Evolutionary conservation across 92 coral and sea anemone genomes (phyloP), one percentile per base, ranked within the genome.

Genomic region (Epizoanthus stellaris): DNA sequence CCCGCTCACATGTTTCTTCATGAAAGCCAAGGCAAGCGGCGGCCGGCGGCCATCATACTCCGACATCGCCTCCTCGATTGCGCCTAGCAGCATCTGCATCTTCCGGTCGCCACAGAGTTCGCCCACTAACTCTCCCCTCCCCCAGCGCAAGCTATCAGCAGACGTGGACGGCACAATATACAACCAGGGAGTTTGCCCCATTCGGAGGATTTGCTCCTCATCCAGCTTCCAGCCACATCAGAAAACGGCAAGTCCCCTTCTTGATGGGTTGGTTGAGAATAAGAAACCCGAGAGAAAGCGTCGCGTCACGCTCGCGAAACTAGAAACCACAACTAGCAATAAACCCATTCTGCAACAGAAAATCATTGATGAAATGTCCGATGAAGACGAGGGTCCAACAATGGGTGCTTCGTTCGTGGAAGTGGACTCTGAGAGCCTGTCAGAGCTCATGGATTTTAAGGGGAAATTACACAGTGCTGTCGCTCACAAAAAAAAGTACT

Each of bases 1-100:
- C 54, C 99, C 99, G 0, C 82, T 97, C n/a, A 81, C 87, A 11
- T 97, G 99, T 69, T 97, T 91, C 95, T 97, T 95, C 77, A 86
- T 97, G 79, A 95, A 77, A 49, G 87, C 95, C 75, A 86, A 89
- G 67, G 58, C 89, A 77, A 90, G 87, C 4, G 86, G 76, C 17
- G 85, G 85, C 1, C 88, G 91, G 75, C 82, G 92, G 61, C 92
- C 95, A 12, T 94, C 97, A 13, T 81, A 92, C 74, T 77, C 89
- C 15, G 99, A 97, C 64, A 94, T 97, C 70, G 90, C 95, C 5
- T 94, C 98, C 2, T 89, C 99, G 1, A 85, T 91, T 16, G 94
- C 94, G n/a, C 98, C 98, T 1, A 91, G 87, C 77, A 95, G 94
- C 88, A 85, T 95, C 76, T 95, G 99, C 72, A 88, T 94, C 89